Base-by-base conservation (phyloP, 2,888 invertebrate species). In the Dusona sp. region DNA sequence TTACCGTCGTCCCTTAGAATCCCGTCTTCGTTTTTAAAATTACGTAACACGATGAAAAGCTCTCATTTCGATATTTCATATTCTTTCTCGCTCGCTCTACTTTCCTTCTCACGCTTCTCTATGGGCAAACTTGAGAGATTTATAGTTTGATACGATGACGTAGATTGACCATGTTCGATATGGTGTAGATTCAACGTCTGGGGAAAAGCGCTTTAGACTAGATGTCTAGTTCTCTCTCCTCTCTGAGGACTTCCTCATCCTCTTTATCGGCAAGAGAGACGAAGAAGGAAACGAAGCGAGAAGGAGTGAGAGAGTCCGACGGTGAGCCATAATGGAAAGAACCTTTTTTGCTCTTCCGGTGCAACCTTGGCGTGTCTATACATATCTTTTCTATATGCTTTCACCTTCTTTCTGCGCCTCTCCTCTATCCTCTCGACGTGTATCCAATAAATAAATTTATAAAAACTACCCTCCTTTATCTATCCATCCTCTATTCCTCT, bases 111-210 rank as follows among this genome's bases (percentile, higher is more conserved):
- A 33, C 45, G 9, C 7, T 68, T 38, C 61, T 64, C 19, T 13
- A n/a, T 54, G 73, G n/a, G 19, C 67, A 33, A 57, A 83, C 77
- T 79, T 65, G 81, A 86, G 68, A 79, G 86, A 86, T 86, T 86
- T 84, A 84, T 84, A 84, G 86, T 84, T 81, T 70, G 64, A 78
- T 79, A 81, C 81, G 86, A 81, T 74, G 84, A 84, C 81, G 86
- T 67, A 86, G 84, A 86, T 86, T 84, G 86, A 84, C 80, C 86
- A 79, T 86, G 81, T 84, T 81, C 86, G 81, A 84, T 86, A 84
- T 67, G 81, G 54, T 82, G 78, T 86, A 80, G 83, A 81, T 68
- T 78, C 51, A 70, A 42, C 78, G 65, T 25, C 64, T 45, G 83
- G 65, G 64, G 65, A 79, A 85, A 80, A 80, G 65, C 79, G 38